Base-by-base conservation (phyloP, 1,140 invertebrate species). In the Drosophila orena region DNA sequence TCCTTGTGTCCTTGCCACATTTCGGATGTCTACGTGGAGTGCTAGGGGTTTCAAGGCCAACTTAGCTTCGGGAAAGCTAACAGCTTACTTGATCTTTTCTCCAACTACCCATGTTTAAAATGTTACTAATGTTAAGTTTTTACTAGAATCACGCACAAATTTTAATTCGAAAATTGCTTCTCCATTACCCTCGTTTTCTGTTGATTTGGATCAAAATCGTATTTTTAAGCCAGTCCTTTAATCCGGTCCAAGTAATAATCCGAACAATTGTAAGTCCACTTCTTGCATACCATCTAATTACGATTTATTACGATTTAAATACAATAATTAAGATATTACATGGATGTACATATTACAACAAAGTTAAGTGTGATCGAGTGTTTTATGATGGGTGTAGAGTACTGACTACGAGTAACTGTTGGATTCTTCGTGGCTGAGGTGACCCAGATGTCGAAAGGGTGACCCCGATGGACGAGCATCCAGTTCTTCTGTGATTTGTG, bases 261-360 rank as follows among this genome's bases (percentile, higher is more conserved):
- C 30, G 30, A 30, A 38, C 7, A 10, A 7, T 15, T 20, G 15
- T 8, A 22, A 34, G 43, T 6, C 11, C 7, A 15, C 4, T 7
- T 10, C 10, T 24, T 2, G 59, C n/a, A 24, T 86, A 78, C 57
- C 64, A 66, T 81, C 77, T 86, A 75, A 78, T 56, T 75, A 58
- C 50, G 66, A 65, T 79, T 79, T 83, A 79, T 83, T 17, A 17
- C 17, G 17, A 17, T 17, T 17, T 17, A 88, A 65, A 72, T 86
- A 86, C 38, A 72, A 81, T 81, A 81, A 60, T 65, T 74, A 79
- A 65, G 61, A 79, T 78, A 86, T 81, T 81, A 78, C 78, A 84
- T 79, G 70, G 74, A 46, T 74, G 52, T 77, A 70, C 77, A 75
- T 62, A 70, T 75, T 79, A 79, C 77, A 69, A 62, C 65, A 62